These are phyloP conservation scores for Chitala chitala DNA, from an alignment of 2,113 vertebrate species.

Conservation along the genomic window DNA sequence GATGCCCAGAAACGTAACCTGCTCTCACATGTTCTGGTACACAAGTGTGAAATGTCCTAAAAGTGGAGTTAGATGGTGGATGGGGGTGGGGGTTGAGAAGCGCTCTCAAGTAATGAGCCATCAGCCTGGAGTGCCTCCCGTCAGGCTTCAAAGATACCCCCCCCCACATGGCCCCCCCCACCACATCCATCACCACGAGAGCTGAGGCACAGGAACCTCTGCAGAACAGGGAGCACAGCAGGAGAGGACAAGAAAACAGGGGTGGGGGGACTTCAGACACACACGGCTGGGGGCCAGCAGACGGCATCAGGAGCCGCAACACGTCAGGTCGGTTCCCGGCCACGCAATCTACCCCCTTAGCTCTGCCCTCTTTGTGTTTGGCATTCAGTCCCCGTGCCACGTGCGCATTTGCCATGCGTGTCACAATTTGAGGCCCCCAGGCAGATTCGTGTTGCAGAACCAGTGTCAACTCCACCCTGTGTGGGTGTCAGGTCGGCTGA, in stretches of 20 bases:
- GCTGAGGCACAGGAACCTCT: neutral
- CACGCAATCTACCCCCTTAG: neutral
- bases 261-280: neutral
- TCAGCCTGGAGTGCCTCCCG: neutral
- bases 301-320: too few species aligned
- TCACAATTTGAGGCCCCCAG: neutral
- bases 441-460: neutral
- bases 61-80: neutral
- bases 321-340: neutral
- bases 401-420: too few species aligned
- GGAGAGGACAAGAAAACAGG: neutral
- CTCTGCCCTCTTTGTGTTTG: neutral
- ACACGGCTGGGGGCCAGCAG: neutral
- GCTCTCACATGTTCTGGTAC: neutral
- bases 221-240: constrained; percentile 5
- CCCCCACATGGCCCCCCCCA: neutral
- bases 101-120: constrained; percentile 1
- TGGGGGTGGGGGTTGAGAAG: neutral
- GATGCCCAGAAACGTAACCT: neutral
- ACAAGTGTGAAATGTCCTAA: neutral
- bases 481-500: neutral
- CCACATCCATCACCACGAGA: neutral
- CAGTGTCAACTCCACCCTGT: neutral
- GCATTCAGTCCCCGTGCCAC: neutral
- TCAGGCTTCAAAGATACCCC: neutral